Evolutionary conservation across 2,113 vertebrate species (phyloP).

Genomic region (Isurus oxyrinchus): DNA sequence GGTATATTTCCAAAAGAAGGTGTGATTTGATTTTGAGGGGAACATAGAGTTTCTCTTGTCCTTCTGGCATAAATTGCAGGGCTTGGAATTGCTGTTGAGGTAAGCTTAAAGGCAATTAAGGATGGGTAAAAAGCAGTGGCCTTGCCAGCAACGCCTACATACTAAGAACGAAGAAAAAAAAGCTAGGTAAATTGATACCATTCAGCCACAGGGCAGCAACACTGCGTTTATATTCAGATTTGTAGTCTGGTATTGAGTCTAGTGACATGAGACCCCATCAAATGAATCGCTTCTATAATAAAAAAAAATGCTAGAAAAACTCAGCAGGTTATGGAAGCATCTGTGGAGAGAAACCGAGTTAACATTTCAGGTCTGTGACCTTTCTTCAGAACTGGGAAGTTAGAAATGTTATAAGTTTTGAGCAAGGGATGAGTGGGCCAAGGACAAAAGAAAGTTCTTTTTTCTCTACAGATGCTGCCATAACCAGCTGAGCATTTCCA

Average conservation of each 20-base stretch:
- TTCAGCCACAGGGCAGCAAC: not conserved
- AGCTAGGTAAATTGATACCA: not conserved
- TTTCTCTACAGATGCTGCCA: too few relatives aligned
- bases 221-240: not conserved
- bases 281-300: not conserved
- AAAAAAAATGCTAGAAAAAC: too few relatives aligned
- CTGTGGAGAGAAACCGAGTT: too few relatives aligned
- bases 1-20: not conserved
- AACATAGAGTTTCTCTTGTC: not conserved
- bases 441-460: too few relatives aligned
- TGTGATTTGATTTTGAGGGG: not conserved
- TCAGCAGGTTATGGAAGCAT: too few relatives aligned
- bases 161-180: not conserved
- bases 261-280: not conserved
- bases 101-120: not conserved
- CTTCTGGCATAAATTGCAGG: not conserved
- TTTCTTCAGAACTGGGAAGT: too few relatives aligned
- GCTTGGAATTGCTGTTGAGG: not conserved
- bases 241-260: not conserved
- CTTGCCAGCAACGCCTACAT: not conserved
- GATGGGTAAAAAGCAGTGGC: not conserved
- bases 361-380: too few relatives aligned
- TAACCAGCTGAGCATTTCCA: too few relatives aligned
- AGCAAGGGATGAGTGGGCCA: too few relatives aligned
- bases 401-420: too few relatives aligned